Percentiles rank a stretch among this genome's conserved stretches.
Evolutionary conservation across 2,113 vertebrate genomes (phyloP).

Genomic region (Ivindomyrus marchei): DNA sequence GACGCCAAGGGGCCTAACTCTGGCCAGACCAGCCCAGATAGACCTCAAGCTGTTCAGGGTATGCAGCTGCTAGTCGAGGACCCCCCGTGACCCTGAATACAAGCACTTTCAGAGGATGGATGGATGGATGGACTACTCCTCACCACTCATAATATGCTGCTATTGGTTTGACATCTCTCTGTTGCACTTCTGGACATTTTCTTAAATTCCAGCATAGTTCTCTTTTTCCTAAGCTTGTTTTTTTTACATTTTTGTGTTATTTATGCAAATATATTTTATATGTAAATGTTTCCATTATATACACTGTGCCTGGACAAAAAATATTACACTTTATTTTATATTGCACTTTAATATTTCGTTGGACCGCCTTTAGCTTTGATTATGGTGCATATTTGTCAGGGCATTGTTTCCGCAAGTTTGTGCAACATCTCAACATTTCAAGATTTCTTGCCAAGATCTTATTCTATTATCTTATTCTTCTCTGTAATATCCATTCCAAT

Average conservation of each 20-base stretch:
- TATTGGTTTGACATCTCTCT: not conserved
- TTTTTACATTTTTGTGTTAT: not conserved
- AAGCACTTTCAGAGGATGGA: no score
- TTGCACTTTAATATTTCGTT: not conserved
- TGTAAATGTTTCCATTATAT: not conserved
- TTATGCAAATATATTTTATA: not conserved
- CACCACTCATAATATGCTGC: not conserved
- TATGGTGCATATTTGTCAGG: not conserved
- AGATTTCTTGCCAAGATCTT: not conserved
- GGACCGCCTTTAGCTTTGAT: not conserved
- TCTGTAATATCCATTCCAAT: not conserved
- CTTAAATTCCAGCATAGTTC: not conserved
- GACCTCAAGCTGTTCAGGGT: not conserved
- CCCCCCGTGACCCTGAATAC: no score
- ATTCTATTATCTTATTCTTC: no score
- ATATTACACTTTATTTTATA: no score
- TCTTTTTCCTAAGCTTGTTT: not conserved
- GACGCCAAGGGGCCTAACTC: not conserved
- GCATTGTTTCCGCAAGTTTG: not conserved
- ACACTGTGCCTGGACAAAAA: not conserved
- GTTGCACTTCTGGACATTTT: not conserved
- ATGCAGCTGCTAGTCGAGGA: not conserved
- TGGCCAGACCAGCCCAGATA: not conserved
- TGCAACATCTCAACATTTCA: not conserved
- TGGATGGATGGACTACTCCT: not conserved